These are phyloP conservation scores for Perithous albicinctus DNA, from an alignment of 2,888 invertebrate genomes.

Conservation along the genomic window DNA sequence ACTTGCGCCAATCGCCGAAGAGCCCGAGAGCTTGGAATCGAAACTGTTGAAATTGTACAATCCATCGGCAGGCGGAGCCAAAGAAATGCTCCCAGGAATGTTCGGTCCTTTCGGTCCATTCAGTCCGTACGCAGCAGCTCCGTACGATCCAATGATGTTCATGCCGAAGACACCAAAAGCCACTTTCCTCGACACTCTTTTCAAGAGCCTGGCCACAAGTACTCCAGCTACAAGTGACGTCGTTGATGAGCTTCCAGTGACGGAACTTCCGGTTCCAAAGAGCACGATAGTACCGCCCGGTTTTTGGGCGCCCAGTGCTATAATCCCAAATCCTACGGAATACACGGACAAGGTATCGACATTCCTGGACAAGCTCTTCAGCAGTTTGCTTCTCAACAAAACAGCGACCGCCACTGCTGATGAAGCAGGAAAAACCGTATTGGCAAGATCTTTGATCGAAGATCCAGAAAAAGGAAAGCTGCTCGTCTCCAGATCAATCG, in stretches of 20 bases:
- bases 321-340: constrained; percentile 77
- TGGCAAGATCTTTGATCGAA: constrained; percentile 58
- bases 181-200: constrained; percentile 78
- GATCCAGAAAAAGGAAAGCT: constrained; percentile 60
- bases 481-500: constrained; percentile 72
- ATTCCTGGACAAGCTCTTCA: constrained; percentile 80
- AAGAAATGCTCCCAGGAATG: constrained; percentile 76
- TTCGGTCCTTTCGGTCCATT: constrained; percentile 71
- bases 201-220: constrained; percentile 77
- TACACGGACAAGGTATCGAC: constrained; percentile 78
- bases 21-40: constrained; percentile 68
- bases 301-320: constrained; percentile 79
- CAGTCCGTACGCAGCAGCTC: constrained; percentile 61
- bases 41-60: constrained; percentile 33
- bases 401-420: constrained; percentile 59
- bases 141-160: constrained; percentile 77
- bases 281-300: constrained; percentile 81
- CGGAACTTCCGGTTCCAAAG: constrained; percentile 74
- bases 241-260: constrained; percentile 54
- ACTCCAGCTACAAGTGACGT: constrained; percentile 65
- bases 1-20: constrained; percentile 75
- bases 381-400: constrained; percentile 75
- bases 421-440: constrained; percentile 39
- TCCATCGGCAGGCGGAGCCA: constrained; percentile 60
- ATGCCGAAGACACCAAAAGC: constrained; percentile 75